These are phyloP conservation scores for Sclerurus mexicanus DNA, from an alignment of 2,113 vertebrate genomes.

Conservation along the genomic window DNA sequence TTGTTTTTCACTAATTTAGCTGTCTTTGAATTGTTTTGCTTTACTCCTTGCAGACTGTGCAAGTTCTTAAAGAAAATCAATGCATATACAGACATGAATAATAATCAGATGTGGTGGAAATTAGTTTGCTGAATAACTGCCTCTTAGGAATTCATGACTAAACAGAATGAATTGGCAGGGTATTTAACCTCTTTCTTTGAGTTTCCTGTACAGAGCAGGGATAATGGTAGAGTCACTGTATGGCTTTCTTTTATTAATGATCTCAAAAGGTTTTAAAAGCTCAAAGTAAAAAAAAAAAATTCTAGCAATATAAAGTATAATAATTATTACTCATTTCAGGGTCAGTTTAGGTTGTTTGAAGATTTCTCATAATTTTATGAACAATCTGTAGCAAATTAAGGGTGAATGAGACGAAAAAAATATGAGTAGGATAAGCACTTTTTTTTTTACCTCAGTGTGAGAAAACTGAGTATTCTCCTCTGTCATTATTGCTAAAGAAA, in stretches of 20 bases:
- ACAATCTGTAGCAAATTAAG: not conserved
- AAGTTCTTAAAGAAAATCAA: not conserved
- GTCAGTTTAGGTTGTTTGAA: not conserved
- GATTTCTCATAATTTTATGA: not conserved
- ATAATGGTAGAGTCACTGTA: not conserved
- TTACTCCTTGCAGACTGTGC: not conserved
- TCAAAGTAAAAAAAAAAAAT: not conserved
- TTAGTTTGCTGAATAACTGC: not conserved
- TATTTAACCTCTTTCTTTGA: not conserved
- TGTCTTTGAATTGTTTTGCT: not conserved
- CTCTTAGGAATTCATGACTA: not conserved
- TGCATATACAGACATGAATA: not conserved
- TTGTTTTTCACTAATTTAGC: not conserved
- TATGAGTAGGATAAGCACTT: not conserved
- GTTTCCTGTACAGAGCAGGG: not conserved
- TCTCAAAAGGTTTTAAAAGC: not conserved
- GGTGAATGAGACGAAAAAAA: not conserved
- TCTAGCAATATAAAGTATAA: not conserved
- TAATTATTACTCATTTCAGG: not conserved
- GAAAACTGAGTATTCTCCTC: not conserved
- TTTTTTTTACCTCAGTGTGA: not conserved
- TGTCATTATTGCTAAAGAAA: not conserved
- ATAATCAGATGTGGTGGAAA: not conserved
- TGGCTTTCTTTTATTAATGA: not conserved
- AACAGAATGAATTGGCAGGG: not conserved